Evolutionary conservation across 2,888 invertebrate species (phyloP), one percentile per base, ranked within the genome.

Genomic region (Hemicrepidius hirtus): DNA sequence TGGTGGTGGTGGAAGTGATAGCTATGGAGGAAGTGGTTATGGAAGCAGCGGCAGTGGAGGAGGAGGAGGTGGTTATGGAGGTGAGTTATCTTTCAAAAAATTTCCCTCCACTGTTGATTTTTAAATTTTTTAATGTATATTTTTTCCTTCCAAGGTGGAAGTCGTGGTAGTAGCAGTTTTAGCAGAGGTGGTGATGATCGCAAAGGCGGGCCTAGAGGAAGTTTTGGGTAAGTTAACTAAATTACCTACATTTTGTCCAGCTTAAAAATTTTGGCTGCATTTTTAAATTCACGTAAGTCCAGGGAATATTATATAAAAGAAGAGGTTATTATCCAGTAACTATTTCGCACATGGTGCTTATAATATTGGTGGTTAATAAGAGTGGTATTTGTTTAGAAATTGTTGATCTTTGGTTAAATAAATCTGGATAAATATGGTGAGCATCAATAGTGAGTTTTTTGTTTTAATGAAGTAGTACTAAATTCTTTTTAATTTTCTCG

Each of bases 181-280:
- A 64, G 70, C 32, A 73, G 76, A 18, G 83, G 82, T 73, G 89
- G 82, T 62, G 86, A 89, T 87, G 78, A 89, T 66, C 80, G 90
- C 84, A 83, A 90, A 86, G 88, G 88, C 85, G 74, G 90, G 87
- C 85, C 89, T 85, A 85, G 85, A 85, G 86, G 89, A 86, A 89
- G 89, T 84, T 90, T 87, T 86, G 90, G 91, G 91, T 91, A 85
- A 90, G 91, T 87, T 57, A 20, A 1, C 35, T 32, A 13, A n/a
- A 24, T 24, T 21, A 5, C 9, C 7, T 32, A 32, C 1, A 32
- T 5, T 32, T 9, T n/a, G n/a, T 5, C 32, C 32, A 32, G 32
- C 32, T 32, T 32, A 32, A 6, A 32, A 32, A 32, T 32, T 7
- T 32, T 32, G 4, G 9, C 32, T 6, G 32, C 4, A 32, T 32